phyloP scores from a whole-genome alignment of 2,797 vertebrate species.

The Stomatorhinus walkeri region DNA sequence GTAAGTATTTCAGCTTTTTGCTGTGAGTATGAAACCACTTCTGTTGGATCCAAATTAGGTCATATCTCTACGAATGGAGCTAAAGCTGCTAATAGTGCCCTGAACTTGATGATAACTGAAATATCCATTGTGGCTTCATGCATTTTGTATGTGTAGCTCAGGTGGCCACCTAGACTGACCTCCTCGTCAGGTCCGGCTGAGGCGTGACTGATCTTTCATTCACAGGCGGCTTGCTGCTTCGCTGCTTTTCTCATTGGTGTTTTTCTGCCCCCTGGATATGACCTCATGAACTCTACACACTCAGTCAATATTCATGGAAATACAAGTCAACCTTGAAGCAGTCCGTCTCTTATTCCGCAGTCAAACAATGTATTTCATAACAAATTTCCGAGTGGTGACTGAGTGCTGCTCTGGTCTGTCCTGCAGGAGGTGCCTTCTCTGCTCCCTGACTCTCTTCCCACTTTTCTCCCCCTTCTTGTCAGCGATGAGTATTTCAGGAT shows the following conservation, averaged over 20 bases:
- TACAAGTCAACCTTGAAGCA: not conserved
- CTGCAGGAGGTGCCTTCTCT: not conserved
- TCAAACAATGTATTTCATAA: not conserved
- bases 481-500: conserved; percentile 77
- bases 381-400: not conserved
- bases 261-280: not conserved
- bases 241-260: not conserved
- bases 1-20: not conserved
- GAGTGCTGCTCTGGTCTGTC: not conserved
- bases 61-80: not conserved
- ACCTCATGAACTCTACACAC: not conserved
- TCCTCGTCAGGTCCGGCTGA: not conserved
- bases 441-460: not conserved
- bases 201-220: not conserved
- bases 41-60: not conserved
- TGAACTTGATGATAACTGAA: not conserved
- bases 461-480: not conserved
- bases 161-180: not conserved
- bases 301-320: not conserved
- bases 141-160: not conserved
- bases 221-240: not conserved
- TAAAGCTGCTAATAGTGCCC: not conserved
- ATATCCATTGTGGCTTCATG: not conserved
- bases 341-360: not conserved
- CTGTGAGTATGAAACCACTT: not conserved